Conservation (phyloP, 1,140 invertebrate genomes). For the Drosophila kanapiae region DNA sequence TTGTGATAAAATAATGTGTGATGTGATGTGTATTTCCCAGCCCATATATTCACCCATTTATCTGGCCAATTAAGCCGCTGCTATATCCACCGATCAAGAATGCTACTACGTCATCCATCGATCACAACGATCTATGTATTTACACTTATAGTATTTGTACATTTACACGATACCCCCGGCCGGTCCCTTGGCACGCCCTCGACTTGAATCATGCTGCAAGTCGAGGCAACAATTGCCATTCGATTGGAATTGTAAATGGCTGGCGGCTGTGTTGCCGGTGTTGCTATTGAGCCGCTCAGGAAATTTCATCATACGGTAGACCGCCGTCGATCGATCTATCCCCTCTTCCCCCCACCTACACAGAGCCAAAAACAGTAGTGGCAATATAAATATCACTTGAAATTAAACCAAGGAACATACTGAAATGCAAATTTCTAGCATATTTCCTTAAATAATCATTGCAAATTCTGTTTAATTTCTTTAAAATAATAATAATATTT, state of each 20-base stretch:
- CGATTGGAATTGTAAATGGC: slow-evolving; percentile 55
- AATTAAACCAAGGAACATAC: too few relatives aligned
- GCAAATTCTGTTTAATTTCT: neutral
- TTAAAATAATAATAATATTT: neutral
- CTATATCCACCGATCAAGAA: slow-evolving; percentile 5
- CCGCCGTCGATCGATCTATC: slow-evolving; percentile 24
- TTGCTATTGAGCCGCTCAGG: slow-evolving; percentile 40
- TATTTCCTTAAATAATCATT: neutral
- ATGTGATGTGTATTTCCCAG: too few relatives aligned
- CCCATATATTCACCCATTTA: too few relatives aligned
- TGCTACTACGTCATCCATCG: slow-evolving; percentile 27
- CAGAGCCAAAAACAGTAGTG: neutral
- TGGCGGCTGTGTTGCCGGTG: slow-evolving; percentile 4
- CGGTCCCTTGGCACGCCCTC: slow-evolving; percentile 42
- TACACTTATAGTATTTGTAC: slow-evolving; percentile 9
- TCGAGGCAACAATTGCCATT: slow-evolving; percentile 41
- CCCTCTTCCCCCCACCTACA: slow-evolving; percentile 1
- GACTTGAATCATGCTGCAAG: slow-evolving; percentile 45
- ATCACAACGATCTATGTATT: slow-evolving; percentile 15
- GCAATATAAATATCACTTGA: too few relatives aligned
- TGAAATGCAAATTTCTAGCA: too few relatives aligned
- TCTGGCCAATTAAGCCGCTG: neutral
- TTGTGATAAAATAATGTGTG: too few relatives aligned
- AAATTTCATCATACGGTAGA: slow-evolving; percentile 46
- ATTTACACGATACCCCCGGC: slow-evolving; percentile 9